Evolutionary conservation across 2,888 invertebrate genomes (phyloP).

Genomic region (Crocallis elinguaria): DNA sequence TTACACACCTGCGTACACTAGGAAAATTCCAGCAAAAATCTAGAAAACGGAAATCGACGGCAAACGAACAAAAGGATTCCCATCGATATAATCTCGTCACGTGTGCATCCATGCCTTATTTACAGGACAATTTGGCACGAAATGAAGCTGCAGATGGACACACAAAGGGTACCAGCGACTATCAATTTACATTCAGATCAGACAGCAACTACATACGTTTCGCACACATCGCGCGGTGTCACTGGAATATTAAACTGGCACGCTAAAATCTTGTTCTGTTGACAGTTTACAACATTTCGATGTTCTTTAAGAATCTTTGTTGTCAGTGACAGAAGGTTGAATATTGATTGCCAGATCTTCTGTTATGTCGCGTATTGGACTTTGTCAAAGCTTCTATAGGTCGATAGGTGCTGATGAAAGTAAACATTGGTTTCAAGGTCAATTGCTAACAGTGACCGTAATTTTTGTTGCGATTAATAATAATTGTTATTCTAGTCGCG

Average conservation of each 20-base stretch:
- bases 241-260: slow-evolving; percentile 25
- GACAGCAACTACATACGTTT: slow-evolving; percentile 21
- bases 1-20: too few relatives aligned
- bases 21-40: too few relatives aligned
- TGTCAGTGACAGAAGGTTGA: not conserved
- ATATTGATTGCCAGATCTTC: not conserved
- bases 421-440: slow-evolving; percentile 28
- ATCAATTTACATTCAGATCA: slow-evolving; percentile 32
- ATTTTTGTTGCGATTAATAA: slow-evolving; percentile 2
- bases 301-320: slow-evolving; percentile 13
- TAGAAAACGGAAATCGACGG: too few relatives aligned
- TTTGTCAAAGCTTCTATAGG: not conserved
- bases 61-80: not conserved
- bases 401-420: slow-evolving; percentile 23
- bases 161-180: slow-evolving; percentile 26
- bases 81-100: slow-evolving; percentile 17
- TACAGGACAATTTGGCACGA: slow-evolving; percentile 31
- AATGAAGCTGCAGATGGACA: slow-evolving; percentile 24
- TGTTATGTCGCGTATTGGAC: not conserved
- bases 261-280: slow-evolving; percentile 22
- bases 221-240: slow-evolving; percentile 16
- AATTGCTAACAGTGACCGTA: slow-evolving; percentile 22
- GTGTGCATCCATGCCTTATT: slow-evolving; percentile 24
- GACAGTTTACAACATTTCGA: not conserved
- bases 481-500: not conserved